Base-by-base conservation (phyloP, 2,113 vertebrate species). In the Beaufortia kweichowensis region DNA sequence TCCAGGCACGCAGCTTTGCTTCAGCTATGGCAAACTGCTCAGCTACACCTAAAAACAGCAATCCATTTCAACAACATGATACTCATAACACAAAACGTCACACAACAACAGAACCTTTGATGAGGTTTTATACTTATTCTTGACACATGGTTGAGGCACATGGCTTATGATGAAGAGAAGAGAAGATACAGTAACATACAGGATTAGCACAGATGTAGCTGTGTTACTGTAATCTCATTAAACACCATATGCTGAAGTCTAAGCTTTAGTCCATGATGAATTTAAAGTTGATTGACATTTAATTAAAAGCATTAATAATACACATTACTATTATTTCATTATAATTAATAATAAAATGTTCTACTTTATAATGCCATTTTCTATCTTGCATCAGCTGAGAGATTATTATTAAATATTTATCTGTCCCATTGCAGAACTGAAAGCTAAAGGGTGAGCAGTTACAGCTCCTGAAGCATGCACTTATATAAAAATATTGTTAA, bases 11-110 rank as follows among this genome's bases (percentile, higher is more conserved):
- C 71, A 98, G 94, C 84, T 98, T 98, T 74, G 97, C 97, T 87
- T 98, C 97, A 0, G 96, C 96, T 0, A 98, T 98, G 84, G 95
- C 97, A 85, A 99, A 98, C 87, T 98, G 97, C 84, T 99, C 96
- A 0, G 96, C 97, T 46, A 96, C 95, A 43, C 95, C 95, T 96
- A 4, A 14, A 59, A 12, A 61, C 23, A 76, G 24, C 17, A 15
- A 46, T 41, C 4, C 3, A 28, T 43, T 31, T 19, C 7, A 28
- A 71, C 56, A 53, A 57, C 53, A 57, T 21, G 19, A 53, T 14
- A 39, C 35, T 39, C 35, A 39, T 39, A 67, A 67, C 29, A 84
- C 60, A 83, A 0, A 15, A 1, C n/a, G 5, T 29, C 33, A 28
- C 55, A 29, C 67, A 70, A 70, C 48, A 70, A 14, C 41, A 46